Evolutionary conservation across 1,140 invertebrate genomes (phyloP), one percentile per base, ranked within the genome.

Genomic region (Condylostylus longicornis): DNA sequence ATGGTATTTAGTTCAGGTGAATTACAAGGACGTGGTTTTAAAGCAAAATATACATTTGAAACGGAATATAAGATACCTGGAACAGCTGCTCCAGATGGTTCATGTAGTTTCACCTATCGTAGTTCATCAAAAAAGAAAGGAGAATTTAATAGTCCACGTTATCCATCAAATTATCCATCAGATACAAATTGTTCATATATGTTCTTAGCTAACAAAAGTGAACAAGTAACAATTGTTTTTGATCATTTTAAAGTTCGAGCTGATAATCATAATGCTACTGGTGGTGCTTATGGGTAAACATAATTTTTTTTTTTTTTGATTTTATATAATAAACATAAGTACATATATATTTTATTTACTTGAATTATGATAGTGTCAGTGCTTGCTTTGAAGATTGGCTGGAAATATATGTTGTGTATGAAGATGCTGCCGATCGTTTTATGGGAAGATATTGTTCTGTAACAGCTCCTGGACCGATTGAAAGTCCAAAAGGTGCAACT

Each of bases 131-230:
- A 76, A 45, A 90, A 89, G 58, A 71, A 72, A 33, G 91, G 91
- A 13, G 82, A 87, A 47, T 88, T 96, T 58, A 96, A 96, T 62
- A 94, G 89, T 13, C 93, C 93, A 9, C 74, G 90, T 28, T 88
- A 94, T 72, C 91, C 91, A 48, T 81, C 82, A 51, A 91, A 90
- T 65, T 96, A 96, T 70, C 89, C 89, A 33, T 86, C 83, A 48
- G 79, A 81, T 52, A 88, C 82, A 19, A 86, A 85, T 65, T 97
- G 93, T 69, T 85, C 81, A 29, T 97, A 91, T 65, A 71, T 80
- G 46, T 90, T 96, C 62, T 55, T 78, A 42, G 78, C 82, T 33
- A 78, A 77, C 40, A 77, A 79, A 20, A 82, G 87, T 54, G 87
- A 94, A 61, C 88, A 93, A 64, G 83, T 93, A 47, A 82, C 80